These are phyloP conservation scores for Hanleya hanleyi DNA, from an alignment of 2,888 invertebrate species.

Conservation along the genomic window DNA sequence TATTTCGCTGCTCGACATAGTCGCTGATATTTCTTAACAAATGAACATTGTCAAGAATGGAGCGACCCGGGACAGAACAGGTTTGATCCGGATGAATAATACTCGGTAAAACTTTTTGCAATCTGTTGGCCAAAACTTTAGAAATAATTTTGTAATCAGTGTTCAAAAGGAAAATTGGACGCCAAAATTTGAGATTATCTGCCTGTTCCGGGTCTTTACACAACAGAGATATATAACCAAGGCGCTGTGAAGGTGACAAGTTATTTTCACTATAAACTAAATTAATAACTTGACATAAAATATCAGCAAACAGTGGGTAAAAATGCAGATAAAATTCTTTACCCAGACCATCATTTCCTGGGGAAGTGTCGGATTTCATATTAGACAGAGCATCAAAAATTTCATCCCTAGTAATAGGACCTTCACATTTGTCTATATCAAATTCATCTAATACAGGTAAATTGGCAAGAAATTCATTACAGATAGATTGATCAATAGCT, in stretches of 20 bases:
- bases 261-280: neutral
- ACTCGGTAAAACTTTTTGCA: conserved; percentile 9
- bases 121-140: conserved; percentile 17
- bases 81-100: conserved; percentile 23
- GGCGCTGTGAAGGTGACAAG: neutral
- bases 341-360: conserved; percentile 21
- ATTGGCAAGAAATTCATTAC: neutral
- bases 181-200: conserved; percentile 11
- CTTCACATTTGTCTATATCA: neutral
- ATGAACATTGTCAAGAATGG: conserved; percentile 17
- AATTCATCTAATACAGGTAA: neutral
- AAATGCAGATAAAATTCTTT: conserved; percentile 18
- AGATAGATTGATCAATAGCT: neutral
- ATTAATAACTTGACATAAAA: neutral
- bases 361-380: conserved; percentile 10
- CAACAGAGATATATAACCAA: conserved; percentile 5
- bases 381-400: neutral
- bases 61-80: conserved; percentile 12
- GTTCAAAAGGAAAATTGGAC: conserved; percentile 19
- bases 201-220: neutral
- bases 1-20: conserved; percentile 14
- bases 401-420: neutral
- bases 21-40: conserved; percentile 22
- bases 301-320: neutral
- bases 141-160: conserved; percentile 18